phyloP scores from a whole-genome alignment of 2,797 vertebrate species.

The Poecile montanus region DNA sequence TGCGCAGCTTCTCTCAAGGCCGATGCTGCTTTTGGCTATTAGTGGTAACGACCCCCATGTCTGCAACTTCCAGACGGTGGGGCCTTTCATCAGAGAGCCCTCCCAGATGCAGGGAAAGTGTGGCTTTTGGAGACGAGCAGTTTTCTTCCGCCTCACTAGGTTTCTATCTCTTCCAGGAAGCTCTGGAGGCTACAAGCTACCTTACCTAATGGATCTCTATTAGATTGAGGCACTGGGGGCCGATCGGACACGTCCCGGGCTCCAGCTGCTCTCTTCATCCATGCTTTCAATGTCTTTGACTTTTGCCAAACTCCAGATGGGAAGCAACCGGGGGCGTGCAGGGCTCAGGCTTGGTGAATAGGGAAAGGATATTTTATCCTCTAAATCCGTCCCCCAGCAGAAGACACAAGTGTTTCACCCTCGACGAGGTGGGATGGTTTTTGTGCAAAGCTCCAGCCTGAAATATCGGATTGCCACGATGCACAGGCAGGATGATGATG shows the following conservation, averaged over 20 bases:
- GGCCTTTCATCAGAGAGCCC: neutral
- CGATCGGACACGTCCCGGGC: neutral
- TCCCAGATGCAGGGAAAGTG: neutral
- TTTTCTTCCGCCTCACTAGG: constrained; percentile 22
- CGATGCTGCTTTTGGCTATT: neutral
- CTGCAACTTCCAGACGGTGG: constrained; percentile 5
- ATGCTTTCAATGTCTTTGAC: neutral
- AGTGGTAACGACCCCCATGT: neutral
- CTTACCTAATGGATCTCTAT: constrained; percentile 41
- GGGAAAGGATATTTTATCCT: neutral
- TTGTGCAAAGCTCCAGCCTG: neutral
- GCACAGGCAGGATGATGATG: rapidly evolving
- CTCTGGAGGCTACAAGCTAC: constrained; percentile 24
- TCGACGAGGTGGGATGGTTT: neutral
- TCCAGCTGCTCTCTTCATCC: constrained; percentile 21
- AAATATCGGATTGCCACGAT: rapidly evolving
- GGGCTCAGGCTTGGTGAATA: neutral
- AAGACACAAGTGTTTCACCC: neutral
- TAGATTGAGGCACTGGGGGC: constrained; percentile 4
- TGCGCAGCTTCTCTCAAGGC: neutral
- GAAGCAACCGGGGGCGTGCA: neutral
- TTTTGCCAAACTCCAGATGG: constrained; percentile 15
- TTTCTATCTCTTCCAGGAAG: constrained; percentile 26
- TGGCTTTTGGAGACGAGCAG: neutral
- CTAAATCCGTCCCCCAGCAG: neutral